phyloP scores from a whole-genome alignment of 2,888 invertebrate genomes.

The Conchocele bisecta region DNA sequence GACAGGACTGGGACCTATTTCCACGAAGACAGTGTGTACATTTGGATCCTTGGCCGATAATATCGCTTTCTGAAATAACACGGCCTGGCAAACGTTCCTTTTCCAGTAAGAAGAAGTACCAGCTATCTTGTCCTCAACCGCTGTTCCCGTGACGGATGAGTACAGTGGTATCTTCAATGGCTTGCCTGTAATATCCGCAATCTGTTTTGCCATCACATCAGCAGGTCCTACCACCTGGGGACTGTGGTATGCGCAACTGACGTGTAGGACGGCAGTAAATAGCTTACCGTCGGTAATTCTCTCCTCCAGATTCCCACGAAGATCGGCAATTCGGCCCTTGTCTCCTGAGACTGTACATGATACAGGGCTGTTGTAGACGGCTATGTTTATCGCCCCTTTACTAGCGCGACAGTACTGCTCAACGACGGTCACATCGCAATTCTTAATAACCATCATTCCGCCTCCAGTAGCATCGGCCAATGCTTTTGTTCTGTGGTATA shows the following conservation, averaged over 20 bases:
- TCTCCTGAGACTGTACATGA: constrained; percentile 22
- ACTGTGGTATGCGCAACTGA: constrained; percentile 24
- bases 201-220: background rate
- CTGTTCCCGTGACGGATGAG: constrained; percentile 65
- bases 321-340: background rate
- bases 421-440: constrained; percentile 27
- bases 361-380: constrained; percentile 22
- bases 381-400: constrained; percentile 33
- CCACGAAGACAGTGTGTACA: constrained; percentile 22
- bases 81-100: constrained; percentile 62
- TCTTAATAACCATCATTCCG: constrained; percentile 63
- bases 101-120: constrained; percentile 63
- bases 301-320: background rate
- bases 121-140: constrained; percentile 18
- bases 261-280: constrained; percentile 1
- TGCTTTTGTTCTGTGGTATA: constrained; percentile 62
- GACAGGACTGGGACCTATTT: constrained; percentile 42
- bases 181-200: background rate
- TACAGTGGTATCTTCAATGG: background rate
- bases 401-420: constrained; percentile 12
- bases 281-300: background rate
- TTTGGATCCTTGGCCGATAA: background rate
- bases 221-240: background rate
- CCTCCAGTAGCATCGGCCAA: constrained; percentile 60
- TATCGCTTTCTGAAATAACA: constrained; percentile 60